Evolutionary conservation across 2,113 vertebrate genomes (phyloP).

Genomic region (Sialia sialis): DNA sequence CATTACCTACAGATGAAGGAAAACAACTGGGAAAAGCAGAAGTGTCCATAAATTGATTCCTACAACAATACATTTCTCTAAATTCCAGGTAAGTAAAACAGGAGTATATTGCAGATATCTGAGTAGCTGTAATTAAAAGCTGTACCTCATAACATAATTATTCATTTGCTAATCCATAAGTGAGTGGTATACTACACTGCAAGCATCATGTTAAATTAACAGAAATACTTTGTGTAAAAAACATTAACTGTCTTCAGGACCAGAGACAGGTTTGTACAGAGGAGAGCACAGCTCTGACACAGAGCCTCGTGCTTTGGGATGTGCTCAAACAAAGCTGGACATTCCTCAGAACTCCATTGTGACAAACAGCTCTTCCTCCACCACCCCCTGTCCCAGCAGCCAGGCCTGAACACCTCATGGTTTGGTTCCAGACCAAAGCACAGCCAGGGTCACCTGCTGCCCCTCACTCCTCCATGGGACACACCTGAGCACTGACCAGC

Average conservation of each 20-base stretch:
- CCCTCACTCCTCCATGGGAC: rapidly evolving
- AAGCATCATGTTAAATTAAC: background rate
- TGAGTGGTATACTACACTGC: background rate
- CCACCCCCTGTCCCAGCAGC: background rate
- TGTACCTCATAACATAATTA: background rate
- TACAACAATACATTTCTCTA: background rate
- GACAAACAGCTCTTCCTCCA: background rate
- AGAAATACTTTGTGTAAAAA: background rate
- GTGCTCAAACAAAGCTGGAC: rapidly evolving
- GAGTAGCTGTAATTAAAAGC: background rate
- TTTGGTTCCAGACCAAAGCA: background rate
- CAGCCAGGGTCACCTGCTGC: rapidly evolving
- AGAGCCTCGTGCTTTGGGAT: background rate
- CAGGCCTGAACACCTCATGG: background rate
- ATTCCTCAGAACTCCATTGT: rapidly evolving
- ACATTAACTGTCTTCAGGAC: background rate
- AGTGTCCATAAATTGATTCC: background rate
- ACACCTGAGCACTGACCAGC: rapidly evolving
- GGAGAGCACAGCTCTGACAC: background rate
- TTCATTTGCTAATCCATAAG: background rate
- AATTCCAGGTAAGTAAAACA: background rate
- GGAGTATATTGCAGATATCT: rapidly evolving
- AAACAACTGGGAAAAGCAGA: background rate
- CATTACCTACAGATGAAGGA: background rate
- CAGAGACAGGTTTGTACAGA: background rate